Evolutionary conservation across 2,797 vertebrate genomes (phyloP).

Genomic region (Poecilia picta): DNA sequence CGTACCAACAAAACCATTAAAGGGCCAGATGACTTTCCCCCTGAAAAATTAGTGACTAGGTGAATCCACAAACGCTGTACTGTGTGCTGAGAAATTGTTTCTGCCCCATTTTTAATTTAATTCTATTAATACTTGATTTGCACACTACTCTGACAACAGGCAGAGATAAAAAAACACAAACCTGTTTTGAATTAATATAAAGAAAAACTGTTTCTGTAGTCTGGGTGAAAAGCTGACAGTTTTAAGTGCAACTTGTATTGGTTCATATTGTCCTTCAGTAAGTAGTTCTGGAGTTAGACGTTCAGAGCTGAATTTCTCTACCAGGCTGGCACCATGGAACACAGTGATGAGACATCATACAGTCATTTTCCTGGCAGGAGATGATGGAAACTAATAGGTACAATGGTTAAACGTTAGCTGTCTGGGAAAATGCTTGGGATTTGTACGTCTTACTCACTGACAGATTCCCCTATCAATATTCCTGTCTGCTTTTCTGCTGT

Average conservation of each 20-base stretch:
- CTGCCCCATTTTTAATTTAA: too few relatives aligned
- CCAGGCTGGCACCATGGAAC: constrained; percentile 8
- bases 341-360: constrained; percentile 18
- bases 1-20: background rate
- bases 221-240: background rate
- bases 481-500: constrained; percentile 21
- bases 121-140: too few relatives aligned
- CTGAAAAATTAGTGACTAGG: too few relatives aligned
- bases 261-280: background rate
- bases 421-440: constrained; percentile 34
- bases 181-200: background rate
- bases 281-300: background rate
- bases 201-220: background rate
- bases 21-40: background rate
- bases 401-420: constrained; percentile 25
- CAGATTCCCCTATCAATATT: constrained; percentile 37
- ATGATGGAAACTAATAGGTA: constrained; percentile 28
- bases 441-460: constrained; percentile 25
- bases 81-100: too few relatives aligned
- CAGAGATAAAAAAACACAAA: background rate
- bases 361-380: constrained; percentile 23
- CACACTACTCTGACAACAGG: too few relatives aligned
- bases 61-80: too few relatives aligned
- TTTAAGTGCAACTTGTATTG: background rate
- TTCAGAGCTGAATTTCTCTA: background rate